Evolutionary conservation across 2,797 vertebrate genomes (phyloP).

Genomic region (Furcifer pardalis): DNA sequence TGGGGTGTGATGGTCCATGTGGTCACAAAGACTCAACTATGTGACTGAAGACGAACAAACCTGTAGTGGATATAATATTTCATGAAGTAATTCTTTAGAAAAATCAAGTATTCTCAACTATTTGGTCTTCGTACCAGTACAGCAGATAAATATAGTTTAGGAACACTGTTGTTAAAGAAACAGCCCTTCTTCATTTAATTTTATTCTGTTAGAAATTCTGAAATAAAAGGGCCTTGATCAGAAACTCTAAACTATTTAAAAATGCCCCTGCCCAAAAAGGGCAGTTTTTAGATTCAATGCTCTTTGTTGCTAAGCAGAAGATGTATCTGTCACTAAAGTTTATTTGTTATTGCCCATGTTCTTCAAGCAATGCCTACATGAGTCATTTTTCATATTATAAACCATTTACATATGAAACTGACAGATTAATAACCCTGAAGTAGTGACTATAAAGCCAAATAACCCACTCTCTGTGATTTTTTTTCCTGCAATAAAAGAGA

Average conservation of each 20-base stretch:
- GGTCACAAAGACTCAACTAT: too few relatives aligned
- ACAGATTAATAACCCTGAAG: conserved; percentile 59
- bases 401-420: conserved; percentile 61
- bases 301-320: conserved; percentile 54
- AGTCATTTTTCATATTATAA: conserved; percentile 61
- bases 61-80: neutral
- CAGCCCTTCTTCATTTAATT: neutral
- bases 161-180: neutral
- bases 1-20: too few relatives aligned
- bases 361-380: conserved; percentile 49
- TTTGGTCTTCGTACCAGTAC: neutral
- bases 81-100: neutral
- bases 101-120: neutral
- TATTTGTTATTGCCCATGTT: conserved; percentile 47
- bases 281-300: conserved; percentile 25
- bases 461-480: conserved; percentile 54
- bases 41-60: too few relatives aligned
- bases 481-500: conserved; percentile 53
- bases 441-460: conserved; percentile 51
- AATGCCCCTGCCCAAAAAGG: conserved; percentile 18
- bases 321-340: conserved; percentile 44
- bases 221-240: conserved; percentile 36
- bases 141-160: neutral
- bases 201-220: neutral
- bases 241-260: neutral